These are phyloP conservation scores for Acrobasis repandana DNA, from an alignment of 2,888 invertebrate species.

Conservation along the genomic window DNA sequence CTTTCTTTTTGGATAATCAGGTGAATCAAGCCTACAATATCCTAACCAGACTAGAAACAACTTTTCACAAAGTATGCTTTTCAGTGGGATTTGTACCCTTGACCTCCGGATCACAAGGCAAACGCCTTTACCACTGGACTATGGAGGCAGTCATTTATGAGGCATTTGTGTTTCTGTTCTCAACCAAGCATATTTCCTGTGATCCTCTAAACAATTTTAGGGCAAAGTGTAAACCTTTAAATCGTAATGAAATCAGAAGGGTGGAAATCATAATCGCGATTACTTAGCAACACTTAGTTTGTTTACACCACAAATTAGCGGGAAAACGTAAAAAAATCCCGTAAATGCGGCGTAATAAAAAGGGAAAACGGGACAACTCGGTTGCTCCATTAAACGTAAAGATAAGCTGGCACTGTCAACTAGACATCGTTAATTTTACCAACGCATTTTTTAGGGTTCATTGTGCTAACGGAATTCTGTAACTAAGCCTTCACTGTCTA, in stretches of 20 bases:
- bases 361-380: conserved; percentile 48
- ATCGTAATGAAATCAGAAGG: conserved; percentile 7
- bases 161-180: no score
- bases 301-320: conserved; percentile 27
- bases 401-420: conserved; percentile 77
- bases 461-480: conserved; percentile 50
- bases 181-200: no score
- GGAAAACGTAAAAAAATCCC: conserved; percentile 56
- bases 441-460: conserved; percentile 73
- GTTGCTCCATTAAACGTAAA: conserved; percentile 61
- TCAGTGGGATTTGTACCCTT: no score
- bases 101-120: no score
- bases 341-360: conserved; percentile 55
- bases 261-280: conserved; percentile 13
- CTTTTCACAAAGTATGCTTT: no score
- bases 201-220: no score
- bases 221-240: not conserved
- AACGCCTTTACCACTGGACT: no score
- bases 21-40: no score
- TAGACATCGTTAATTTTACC: conserved; percentile 76
- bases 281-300: conserved; percentile 11
- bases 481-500: no score
- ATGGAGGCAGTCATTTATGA: no score
- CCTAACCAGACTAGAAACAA: no score
- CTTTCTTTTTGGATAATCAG: no score